Conservation (phyloP, 2,888 invertebrate species). For the Melanophora roralis region DNA sequence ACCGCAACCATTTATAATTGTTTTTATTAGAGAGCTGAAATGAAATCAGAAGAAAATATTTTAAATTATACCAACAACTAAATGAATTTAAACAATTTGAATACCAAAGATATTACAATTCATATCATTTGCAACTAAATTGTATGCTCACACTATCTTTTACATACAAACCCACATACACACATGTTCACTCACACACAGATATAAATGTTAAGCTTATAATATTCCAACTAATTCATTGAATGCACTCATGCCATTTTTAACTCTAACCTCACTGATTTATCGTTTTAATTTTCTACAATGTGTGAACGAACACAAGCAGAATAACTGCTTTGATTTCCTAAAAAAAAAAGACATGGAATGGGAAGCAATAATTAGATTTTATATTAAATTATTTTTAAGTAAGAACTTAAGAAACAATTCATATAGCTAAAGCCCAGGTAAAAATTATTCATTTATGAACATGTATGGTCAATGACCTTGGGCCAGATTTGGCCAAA, state of each 20-base stretch:
- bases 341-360: neutral
- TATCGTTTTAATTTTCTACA: slow-evolving; percentile 43
- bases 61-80: neutral
- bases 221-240: neutral
- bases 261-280: slow-evolving; percentile 30
- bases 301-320: slow-evolving; percentile 1
- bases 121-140: slow-evolving; percentile 22
- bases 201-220: neutral
- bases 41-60: neutral
- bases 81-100: slow-evolving; percentile 41
- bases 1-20: too few relatives aligned
- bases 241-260: neutral
- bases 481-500: too few relatives aligned
- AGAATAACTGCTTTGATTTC: neutral
- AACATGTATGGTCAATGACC: too few relatives aligned
- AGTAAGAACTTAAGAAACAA: too few relatives aligned
- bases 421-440: too few relatives aligned
- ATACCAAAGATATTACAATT: slow-evolving; percentile 20
- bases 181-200: neutral
- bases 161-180: neutral
- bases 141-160: neutral
- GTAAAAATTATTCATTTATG: too few relatives aligned
- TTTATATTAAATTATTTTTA: neutral
- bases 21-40: neutral
- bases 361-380: neutral